Evolutionary conservation across 2,113 vertebrate genomes (phyloP), one percentile per base, ranked within the genome.

Genomic region (Colinus virginianus): DNA sequence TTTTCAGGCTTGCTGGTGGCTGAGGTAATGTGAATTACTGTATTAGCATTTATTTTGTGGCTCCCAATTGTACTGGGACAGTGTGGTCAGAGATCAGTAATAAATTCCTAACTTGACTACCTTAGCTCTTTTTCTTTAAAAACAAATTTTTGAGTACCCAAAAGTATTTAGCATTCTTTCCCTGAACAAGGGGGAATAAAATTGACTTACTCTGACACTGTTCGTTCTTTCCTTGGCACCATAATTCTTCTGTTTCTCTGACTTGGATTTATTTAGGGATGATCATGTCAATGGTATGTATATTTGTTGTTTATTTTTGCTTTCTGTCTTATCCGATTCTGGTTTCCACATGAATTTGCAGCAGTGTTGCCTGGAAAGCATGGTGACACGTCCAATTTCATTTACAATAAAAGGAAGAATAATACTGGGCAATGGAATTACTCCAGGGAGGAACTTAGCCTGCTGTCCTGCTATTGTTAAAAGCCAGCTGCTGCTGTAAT

Each of bases 31-130:
- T 20, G 49, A 66, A 32, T 28, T 36, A n/a, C 43, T 45, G 34
- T 0, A 0, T 28, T 51, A 5, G 32, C 2, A 1, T n/a, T 53
- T 53, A 51, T 13, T 32, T 67, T 75, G 23, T 43, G 16, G 16
- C 7, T 80, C 25, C 38, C 34, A 16, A 9, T 21, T 59, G n/a
- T 23, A 22, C 69, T 36, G 28, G 28, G 34, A 8, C 59, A 72
- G 51, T 32, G 46, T 0, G 1, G 43, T 40, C 42, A 72, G 56
- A 86, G 40, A 48, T 6, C 26, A 83, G 55, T 62, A 72, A 74
- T 40, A 58, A 53, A 78, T 56, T 77, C 28, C 21, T 78, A 59
- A 10, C 22, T 77, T 20, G 45, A 38, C 32, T 58, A 3, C 34
- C 6, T 9, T 90, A 58, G 6, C 11, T 58, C 51, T 22, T 77